Percentiles rank a stretch among this genome's conserved stretches.
phyloP scores from a whole-genome alignment of 2,113 vertebrate genomes.

The Brachyhypopomus occidentalis region DNA sequence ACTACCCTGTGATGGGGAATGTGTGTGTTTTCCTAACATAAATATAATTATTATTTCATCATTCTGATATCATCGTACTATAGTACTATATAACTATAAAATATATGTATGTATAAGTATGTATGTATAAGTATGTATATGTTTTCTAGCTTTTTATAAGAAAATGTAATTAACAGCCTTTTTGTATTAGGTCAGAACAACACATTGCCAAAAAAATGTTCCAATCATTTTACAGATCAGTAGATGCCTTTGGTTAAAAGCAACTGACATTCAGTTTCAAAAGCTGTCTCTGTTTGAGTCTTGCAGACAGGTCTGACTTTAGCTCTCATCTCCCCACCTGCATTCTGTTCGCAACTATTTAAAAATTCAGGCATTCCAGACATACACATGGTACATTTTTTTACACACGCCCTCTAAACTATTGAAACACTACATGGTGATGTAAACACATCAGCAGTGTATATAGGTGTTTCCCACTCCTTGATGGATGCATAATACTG shows the following conservation, averaged over 20 bases:
- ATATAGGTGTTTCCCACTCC: neutral
- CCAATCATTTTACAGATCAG: neutral
- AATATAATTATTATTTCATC: no score
- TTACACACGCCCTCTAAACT: neutral
- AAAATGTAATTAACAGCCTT: no score
- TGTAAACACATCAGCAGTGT: neutral
- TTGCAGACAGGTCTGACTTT: constrained; percentile 43
- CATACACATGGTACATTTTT: neutral
- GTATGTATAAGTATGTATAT: no score
- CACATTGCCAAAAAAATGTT: neutral
- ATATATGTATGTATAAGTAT: no score
- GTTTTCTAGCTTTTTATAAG: no score
- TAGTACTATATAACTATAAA: no score
- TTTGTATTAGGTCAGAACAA: no score
- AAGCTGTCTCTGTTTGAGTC: constrained; percentile 25
- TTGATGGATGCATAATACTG: neutral
- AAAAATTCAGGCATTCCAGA: constrained; percentile 7
- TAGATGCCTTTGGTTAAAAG: neutral
- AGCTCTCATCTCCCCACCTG: constrained; percentile 39
- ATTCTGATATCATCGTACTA: no score
- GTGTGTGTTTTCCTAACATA: no score
- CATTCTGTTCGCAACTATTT: constrained; percentile 27
- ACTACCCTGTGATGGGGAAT: no score
- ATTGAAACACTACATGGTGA: neutral
- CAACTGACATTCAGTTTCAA: neutral